A percentile compares a stretch with the other conserved stretches of the same genome.
Evolutionary conservation across 1,140 invertebrate genomes (phyloP).

Genomic region (Cyphomyrmex costatus): DNA sequence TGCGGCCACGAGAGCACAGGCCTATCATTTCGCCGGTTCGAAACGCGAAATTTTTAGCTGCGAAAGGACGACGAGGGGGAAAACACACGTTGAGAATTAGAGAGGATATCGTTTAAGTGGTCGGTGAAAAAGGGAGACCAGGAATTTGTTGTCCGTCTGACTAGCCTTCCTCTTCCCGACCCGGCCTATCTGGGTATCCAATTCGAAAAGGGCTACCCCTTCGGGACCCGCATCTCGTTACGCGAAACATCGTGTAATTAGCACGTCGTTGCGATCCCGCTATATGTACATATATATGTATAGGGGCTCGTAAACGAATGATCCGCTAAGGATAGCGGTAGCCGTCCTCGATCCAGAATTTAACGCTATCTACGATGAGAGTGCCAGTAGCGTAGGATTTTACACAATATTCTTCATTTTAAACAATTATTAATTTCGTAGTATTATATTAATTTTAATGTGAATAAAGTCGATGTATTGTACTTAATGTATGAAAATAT

Average conservation of each 20-base stretch:
- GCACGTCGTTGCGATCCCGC: slow-evolving; percentile 82
- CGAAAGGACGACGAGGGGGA: background rate
- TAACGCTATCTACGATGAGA: slow-evolving; percentile 48
- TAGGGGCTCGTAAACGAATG: slow-evolving; percentile 78
- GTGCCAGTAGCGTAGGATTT: slow-evolving; percentile 26
- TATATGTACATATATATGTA: slow-evolving; percentile 63
- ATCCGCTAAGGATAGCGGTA: slow-evolving; percentile 49
- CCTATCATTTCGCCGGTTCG: slow-evolving; percentile 79
- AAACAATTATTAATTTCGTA: background rate
- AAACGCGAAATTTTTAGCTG: slow-evolving; percentile 66
- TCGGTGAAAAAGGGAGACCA: slow-evolving; percentile 60
- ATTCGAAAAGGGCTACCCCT: slow-evolving; percentile 74
- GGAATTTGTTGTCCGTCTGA: slow-evolving; percentile 73
- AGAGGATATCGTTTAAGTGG: slow-evolving; percentile 64
- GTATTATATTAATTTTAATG: background rate
- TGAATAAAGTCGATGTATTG: background rate
- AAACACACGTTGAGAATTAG: slow-evolving; percentile 65
- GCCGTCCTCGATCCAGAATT: slow-evolving; percentile 10
- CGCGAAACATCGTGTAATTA: slow-evolving; percentile 85
- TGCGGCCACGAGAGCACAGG: slow-evolving; percentile 45
- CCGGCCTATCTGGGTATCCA: slow-evolving; percentile 58
- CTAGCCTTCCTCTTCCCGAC: slow-evolving; percentile 67
- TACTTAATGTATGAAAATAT: slow-evolving; percentile 3
- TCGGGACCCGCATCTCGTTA: slow-evolving; percentile 85
- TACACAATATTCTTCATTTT: background rate